Evolutionary conservation across 92 coral and sea anemone species (phyloP), one percentile per base, ranked within the genome.

Genomic region (Porites rus): DNA sequence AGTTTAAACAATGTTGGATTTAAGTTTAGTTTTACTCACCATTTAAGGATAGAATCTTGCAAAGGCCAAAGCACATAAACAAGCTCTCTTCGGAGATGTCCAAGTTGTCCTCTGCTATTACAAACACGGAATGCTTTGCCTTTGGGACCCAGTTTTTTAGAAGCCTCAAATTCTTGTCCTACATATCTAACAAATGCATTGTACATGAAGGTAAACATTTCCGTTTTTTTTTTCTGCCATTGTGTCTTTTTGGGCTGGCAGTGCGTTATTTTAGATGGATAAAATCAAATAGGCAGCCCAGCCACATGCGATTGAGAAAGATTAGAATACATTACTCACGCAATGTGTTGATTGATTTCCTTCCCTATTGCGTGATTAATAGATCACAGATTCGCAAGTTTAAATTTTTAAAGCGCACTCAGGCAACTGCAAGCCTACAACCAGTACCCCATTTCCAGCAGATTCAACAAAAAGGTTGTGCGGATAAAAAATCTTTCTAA

Each of bases 101-200:
- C 0, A 28, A 28, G 31, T 28, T 28, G 31, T 28, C 31, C 31
- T 73, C 90, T 87, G 21, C 51, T 59, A 74, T 64, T 78, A 28
- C 16, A 53, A 4, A 79, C 90, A 24, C 79, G 58, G 52, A 88
- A 83, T 5, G 88, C 92, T 51, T 58, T 88, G 19, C 83, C 88
- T 38, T 74, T 51, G 20, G 69, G 66, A n/a, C 88, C 88, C n/a
- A 61, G 54, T 76, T 88, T 88, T 65, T 67, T 74, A 25, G 43
- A 28, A 43, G 72, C 60, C 69, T 16, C 63, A 68, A 82, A 88
- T 75, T 82, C 82, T 56, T 88, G 88, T 31, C 74, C 83, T 18
- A 69, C 19, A 65, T 67, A 8, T 4, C 51, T 74, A 83, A 22
- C 46, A 74, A 88, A 66, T n/a, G 84, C 84, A 88, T 43, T 83